phyloP scores from a whole-genome alignment of 2,888 invertebrate genomes.

The Camponotus fellah region DNA sequence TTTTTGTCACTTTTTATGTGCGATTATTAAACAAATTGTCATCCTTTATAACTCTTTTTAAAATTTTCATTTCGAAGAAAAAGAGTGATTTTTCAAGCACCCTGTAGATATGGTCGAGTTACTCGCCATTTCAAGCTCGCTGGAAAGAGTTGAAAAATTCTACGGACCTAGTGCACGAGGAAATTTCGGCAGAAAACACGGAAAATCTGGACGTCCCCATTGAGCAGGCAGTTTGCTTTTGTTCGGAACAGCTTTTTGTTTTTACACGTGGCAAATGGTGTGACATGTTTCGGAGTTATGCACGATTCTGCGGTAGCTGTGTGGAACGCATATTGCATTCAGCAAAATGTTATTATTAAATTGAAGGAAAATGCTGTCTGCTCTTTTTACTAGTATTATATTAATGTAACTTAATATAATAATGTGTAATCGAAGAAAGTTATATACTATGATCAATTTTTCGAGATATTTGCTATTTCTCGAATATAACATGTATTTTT shows the following conservation, averaged over 20 bases:
- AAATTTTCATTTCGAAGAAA: not conserved
- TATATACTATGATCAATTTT: not conserved
- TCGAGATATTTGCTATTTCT: not conserved
- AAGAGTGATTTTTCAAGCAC: slow-evolving; percentile 3
- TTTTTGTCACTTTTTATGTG: not conserved
- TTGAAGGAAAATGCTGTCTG: not conserved
- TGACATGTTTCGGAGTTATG: not conserved
- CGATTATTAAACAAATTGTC: not conserved
- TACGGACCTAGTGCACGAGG: not conserved
- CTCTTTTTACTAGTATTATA: not conserved
- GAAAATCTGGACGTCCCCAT: slow-evolving; percentile 24
- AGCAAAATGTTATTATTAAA: not conserved
- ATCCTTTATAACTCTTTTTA: not conserved
- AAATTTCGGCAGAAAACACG: slow-evolving; percentile 17
- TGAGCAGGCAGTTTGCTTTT: slow-evolving; percentile 17
- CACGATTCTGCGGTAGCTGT: not conserved
- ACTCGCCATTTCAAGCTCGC: not conserved
- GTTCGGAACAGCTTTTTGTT: slow-evolving; percentile 19
- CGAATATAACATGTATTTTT: not conserved
- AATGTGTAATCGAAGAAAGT: not conserved
- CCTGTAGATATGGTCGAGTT: not conserved
- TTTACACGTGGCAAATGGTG: not conserved
- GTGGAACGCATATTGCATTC: not conserved
- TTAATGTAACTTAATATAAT: not conserved
- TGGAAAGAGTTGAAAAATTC: slow-evolving; percentile 40